Percentiles rank a stretch among this genome's conserved stretches.
These are phyloP conservation scores for Centroberyx gerrardi DNA, from an alignment of 2,797 vertebrate species.

Conservation along the genomic window DNA sequence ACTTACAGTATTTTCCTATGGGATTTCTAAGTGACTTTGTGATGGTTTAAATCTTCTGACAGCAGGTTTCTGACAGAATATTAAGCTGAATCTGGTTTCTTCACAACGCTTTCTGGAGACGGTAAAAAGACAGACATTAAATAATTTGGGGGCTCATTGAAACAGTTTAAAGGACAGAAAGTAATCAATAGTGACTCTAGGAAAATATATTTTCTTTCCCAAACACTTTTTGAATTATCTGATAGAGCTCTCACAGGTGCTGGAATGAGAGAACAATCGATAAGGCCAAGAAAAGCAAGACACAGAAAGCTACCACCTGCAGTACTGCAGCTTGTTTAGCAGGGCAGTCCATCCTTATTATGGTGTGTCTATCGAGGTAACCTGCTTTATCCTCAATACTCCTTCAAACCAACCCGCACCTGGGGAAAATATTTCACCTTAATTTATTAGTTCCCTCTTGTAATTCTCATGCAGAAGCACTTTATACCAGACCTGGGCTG, in stretches of 20 bases:
- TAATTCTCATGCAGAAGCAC: constrained; percentile 3
- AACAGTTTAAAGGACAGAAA: constrained; percentile 7
- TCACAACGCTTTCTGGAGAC: background rate
- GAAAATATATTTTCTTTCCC: constrained; percentile 19
- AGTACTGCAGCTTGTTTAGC: constrained; percentile 42
- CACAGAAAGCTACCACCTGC: constrained; percentile 62
- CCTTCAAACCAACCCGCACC: constrained; percentile 58
- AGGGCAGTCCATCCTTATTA: constrained; percentile 54
- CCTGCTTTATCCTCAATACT: constrained; percentile 35
- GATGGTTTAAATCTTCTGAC: background rate
- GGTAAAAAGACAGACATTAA: background rate
- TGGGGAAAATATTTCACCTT: constrained; percentile 54
- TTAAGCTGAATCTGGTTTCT: background rate
- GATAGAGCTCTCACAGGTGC: constrained; percentile 51
- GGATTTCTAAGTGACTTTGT: background rate
- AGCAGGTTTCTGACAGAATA: background rate
- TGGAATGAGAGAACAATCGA: constrained; percentile 57
- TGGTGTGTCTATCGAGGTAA: constrained; percentile 22
- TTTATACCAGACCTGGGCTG: background rate
- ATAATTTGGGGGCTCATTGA: background rate
- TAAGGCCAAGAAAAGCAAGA: constrained; percentile 55
- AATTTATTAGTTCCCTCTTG: constrained; percentile 46
- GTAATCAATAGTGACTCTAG: constrained; percentile 1
- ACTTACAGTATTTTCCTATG: no score
- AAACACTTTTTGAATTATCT: constrained; percentile 45